phyloP scores from a whole-genome alignment of 2,888 invertebrate genomes.

The Palloptera scutellata region DNA sequence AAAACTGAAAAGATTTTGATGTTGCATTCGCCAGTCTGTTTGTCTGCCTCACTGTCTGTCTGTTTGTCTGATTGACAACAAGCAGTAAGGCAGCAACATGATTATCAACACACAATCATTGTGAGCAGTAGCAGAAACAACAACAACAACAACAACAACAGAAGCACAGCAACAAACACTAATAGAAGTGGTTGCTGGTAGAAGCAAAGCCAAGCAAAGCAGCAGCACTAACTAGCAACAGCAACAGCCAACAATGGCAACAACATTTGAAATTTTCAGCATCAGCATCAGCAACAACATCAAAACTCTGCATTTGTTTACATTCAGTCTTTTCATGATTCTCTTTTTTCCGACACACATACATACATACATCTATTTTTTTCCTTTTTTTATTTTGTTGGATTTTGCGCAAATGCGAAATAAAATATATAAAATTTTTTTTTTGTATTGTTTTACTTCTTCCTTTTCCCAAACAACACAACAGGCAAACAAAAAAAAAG shows the following conservation, averaged over 20 bases:
- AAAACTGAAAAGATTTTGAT: too few species aligned
- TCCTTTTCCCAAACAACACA: not conserved
- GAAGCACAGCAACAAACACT: not conserved
- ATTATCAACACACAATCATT: not conserved
- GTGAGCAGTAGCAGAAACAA: not conserved
- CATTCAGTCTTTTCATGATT: slow-evolving; percentile 20
- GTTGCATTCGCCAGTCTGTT: too few species aligned
- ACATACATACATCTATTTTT: slow-evolving; percentile 12
- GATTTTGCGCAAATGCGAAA: slow-evolving; percentile 30
- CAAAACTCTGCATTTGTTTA: slow-evolving; percentile 27
- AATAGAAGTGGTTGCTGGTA: not conserved
- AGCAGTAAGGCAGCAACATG: too few species aligned
- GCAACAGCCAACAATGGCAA: not conserved
- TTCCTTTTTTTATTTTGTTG: slow-evolving; percentile 22
- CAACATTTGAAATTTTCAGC: slow-evolving; percentile 17
- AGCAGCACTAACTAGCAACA: too few species aligned
- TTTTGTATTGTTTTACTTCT: not conserved
- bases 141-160: not conserved
- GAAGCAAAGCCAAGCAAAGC: too few species aligned
- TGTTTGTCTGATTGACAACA: too few species aligned
- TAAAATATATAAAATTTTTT: slow-evolving; percentile 1
- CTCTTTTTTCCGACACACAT: too few species aligned
- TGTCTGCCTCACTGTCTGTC: too few species aligned
- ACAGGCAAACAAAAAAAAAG: not conserved
- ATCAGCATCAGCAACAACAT: slow-evolving; percentile 10